Conservation (phyloP, 2,113 vertebrate species). For the Gasterosteus nipponicus region DNA sequence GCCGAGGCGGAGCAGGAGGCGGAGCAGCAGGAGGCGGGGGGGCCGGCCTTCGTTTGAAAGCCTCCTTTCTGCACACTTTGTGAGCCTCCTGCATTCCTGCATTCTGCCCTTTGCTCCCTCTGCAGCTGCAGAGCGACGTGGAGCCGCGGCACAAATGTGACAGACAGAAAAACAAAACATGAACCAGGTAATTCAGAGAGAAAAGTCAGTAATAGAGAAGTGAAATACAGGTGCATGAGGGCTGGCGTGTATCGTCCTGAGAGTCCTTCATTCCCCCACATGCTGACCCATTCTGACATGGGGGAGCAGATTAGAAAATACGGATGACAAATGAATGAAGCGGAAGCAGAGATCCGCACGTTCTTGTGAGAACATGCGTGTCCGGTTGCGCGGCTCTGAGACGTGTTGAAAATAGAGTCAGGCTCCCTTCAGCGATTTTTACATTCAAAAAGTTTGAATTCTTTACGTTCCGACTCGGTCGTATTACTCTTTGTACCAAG, state of each 20-base stretch:
- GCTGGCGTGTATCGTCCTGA: conserved; percentile 6
- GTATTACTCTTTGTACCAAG: too few species aligned
- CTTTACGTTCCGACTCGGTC: too few species aligned
- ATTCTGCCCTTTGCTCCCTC: conserved; percentile 19
- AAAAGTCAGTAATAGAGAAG: not conserved
- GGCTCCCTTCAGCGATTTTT: too few species aligned
- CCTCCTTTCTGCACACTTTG: conserved; percentile 32
- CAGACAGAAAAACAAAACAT: not conserved
- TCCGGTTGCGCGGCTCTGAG: too few species aligned
- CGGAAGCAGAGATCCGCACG: too few species aligned
- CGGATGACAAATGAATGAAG: too few species aligned
- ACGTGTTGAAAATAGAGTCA: too few species aligned
- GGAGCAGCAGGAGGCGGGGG: not conserved
- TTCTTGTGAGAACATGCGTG: too few species aligned
- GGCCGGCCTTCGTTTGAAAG: too few species aligned
- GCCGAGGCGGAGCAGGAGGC: conserved; percentile 4
- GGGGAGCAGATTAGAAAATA: too few species aligned
- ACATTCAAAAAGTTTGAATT: too few species aligned
- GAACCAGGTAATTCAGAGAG: not conserved
- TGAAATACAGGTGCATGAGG: not conserved
- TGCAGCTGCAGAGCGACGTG: not conserved
- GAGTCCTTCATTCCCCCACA: conserved; percentile 1
- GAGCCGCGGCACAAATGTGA: conserved; percentile 10
- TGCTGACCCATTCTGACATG: too few species aligned
- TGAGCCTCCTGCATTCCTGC: not conserved